Evolutionary conservation across 2,113 vertebrate genomes (phyloP), one percentile per base, ranked within the genome.

Genomic region (Corythaixoides concolor): DNA sequence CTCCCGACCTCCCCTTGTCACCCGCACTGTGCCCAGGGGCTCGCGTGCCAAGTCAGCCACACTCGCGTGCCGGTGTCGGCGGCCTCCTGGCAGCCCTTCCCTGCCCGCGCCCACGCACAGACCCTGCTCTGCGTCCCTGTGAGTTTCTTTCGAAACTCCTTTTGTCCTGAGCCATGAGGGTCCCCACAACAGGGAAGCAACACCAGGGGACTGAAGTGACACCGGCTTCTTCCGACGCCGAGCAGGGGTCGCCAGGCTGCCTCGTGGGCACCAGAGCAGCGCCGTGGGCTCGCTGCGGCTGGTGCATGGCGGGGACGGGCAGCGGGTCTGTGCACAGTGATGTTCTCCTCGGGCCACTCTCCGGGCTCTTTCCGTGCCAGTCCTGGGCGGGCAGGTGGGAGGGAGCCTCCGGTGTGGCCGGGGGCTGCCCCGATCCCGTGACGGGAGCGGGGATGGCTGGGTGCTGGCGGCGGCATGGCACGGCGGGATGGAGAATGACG

Each of bases 311-410:
- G 8, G 37, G 62, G 63, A 15, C 8, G 1, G 60, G 77, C 85
- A 24, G 81, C 7, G 3, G 49, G 24, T 56, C 63, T 12, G 9
- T 2, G 32, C 8, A 2, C 0, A 41, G 12, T 6, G 20, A 76
- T 8, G 12, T 0, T 16, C 47, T 72, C 78, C 72, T 26, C 1
- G 62, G 58, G 80, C 32, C 37, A 0, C 80, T 45, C 50, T 70
- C 64, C 4, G 5, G 66, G 50, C 45, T 75, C 55, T 24, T 33
- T 16, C 63, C 27, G 0, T 17, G 82, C 45, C 2, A 12, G 66
- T 49, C 9, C 41, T 3, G 3, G 70, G 58, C 69, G 12, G 80
- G 63, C 21, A 15, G 58, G 37, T 8, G 24, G 55, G 69, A 74
- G 2, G 9, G 49, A 62, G 66, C 52, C 39, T 30, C 77, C 28